Evolutionary conservation across 2,797 vertebrate genomes (phyloP).

Genomic region (Jordanella pulchra): DNA sequence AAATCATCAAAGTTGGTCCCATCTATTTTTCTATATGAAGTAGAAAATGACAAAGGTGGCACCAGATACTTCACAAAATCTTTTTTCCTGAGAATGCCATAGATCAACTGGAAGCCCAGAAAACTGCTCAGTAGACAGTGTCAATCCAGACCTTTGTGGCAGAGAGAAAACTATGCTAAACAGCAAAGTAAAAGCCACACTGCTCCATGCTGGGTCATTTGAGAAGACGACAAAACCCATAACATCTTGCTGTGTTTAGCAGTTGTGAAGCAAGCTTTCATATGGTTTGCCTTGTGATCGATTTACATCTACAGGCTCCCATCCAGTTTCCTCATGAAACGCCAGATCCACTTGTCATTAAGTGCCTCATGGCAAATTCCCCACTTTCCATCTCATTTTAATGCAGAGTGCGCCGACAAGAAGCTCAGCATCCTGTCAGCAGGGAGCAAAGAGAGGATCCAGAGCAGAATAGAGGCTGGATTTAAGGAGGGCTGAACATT

Average conservation of each 20-base stretch:
- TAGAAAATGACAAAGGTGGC: neutral
- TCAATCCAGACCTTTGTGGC: neutral
- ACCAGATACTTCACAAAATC: neutral
- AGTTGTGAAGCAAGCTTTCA: neutral
- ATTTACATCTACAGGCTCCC: conserved; percentile 1
- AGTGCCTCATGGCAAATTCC: conserved; percentile 16
- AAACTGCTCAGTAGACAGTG: neutral
- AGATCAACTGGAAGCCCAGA: neutral
- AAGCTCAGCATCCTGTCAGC: conserved; percentile 52
- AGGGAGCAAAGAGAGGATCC: conserved; percentile 31
- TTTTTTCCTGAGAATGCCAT: neutral
- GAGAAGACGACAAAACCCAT: neutral
- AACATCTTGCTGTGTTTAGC: neutral
- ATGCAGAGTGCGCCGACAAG: conserved; percentile 37
- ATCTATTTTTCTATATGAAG: neutral
- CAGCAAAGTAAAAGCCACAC: neutral
- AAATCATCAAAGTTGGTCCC: neutral
- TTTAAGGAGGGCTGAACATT: conserved; percentile 65
- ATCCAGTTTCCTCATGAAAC: conserved; percentile 6
- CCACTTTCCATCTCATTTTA: conserved; percentile 39
- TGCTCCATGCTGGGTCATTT: neutral
- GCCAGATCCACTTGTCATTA: neutral
- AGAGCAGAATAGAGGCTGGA: conserved; percentile 33
- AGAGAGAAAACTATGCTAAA: neutral
- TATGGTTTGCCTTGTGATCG: conserved; percentile 7